Evolutionary conservation across 2,113 vertebrate species (phyloP).

Genomic region (Xiphorhynchus elegans): DNA sequence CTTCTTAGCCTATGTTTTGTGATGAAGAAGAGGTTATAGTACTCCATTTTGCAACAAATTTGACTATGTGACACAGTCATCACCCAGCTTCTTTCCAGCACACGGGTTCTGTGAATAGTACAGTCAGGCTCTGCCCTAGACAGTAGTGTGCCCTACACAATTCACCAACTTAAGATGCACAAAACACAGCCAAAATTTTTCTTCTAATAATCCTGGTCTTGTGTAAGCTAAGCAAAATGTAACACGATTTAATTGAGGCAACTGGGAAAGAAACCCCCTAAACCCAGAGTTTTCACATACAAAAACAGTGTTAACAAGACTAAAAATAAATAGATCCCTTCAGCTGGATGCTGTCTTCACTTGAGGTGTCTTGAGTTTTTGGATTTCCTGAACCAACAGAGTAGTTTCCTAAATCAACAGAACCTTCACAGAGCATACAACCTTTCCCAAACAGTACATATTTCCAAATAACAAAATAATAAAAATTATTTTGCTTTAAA

Average conservation of each 20-base stretch:
- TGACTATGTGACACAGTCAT: accelerated
- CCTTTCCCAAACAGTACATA: background rate
- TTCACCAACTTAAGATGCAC: background rate
- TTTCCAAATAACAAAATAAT: background rate
- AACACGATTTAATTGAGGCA: background rate
- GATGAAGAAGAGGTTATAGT: background rate
- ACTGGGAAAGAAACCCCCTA: background rate
- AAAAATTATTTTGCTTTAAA: background rate
- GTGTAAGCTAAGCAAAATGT: background rate
- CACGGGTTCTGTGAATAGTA: background rate
- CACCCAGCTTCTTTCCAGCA: background rate
- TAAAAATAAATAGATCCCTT: background rate
- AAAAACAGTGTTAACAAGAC: background rate
- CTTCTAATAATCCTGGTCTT: background rate
- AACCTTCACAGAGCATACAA: background rate
- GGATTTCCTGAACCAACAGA: background rate
- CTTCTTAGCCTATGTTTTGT: background rate
- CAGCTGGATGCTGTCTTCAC: background rate
- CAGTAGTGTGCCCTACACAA: too few species aligned
- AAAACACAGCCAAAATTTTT: background rate
- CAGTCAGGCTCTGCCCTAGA: background rate
- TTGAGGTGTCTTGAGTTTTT: background rate
- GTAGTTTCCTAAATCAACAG: background rate
- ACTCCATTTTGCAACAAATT: background rate
- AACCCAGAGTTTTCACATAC: background rate